Percentiles rank a stretch among this genome's conserved stretches.
Evolutionary conservation across 2,797 vertebrate species (phyloP).

Genomic region (Cyclopterus lumpus): DNA sequence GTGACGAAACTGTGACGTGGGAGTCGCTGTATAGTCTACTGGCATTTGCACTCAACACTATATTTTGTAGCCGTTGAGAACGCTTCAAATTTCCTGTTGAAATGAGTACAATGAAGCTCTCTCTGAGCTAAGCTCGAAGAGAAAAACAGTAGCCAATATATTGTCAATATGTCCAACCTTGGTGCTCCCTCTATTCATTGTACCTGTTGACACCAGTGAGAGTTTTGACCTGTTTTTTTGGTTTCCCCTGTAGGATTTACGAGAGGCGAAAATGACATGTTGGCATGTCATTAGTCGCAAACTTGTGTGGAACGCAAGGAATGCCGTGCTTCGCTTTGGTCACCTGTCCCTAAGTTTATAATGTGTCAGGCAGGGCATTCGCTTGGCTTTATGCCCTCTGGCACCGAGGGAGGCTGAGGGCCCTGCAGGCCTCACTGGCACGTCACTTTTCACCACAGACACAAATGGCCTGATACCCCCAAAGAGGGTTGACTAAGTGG

Average conservation of each 20-base stretch:
- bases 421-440: conserved; percentile 28
- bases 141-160: conserved; percentile 19
- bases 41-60: conserved; percentile 14
- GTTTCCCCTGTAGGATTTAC: conserved; percentile 31
- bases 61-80: conserved; percentile 16
- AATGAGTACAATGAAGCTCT: conserved; percentile 1
- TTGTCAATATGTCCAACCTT: conserved; percentile 34
- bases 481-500: conserved; percentile 66
- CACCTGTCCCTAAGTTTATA: conserved; percentile 73
- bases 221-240: conserved; percentile 27
- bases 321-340: conserved; percentile 51
- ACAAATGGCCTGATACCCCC: conserved; percentile 61
- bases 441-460: conserved; percentile 45
- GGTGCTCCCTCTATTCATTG: conserved; percentile 39
- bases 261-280: conserved; percentile 28
- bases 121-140: conserved; percentile 25
- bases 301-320: conserved; percentile 45
- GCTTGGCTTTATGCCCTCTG: conserved; percentile 55
- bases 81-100: conserved; percentile 3
- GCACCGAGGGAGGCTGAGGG: conserved; percentile 41
- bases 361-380: conserved; percentile 54
- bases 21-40: neutral
- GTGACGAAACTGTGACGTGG: neutral
- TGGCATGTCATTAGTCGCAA: conserved; percentile 34
- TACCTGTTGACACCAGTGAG: conserved; percentile 51